Conservation (phyloP, 2,888 invertebrate genomes). For the Dryobota labecula region DNA sequence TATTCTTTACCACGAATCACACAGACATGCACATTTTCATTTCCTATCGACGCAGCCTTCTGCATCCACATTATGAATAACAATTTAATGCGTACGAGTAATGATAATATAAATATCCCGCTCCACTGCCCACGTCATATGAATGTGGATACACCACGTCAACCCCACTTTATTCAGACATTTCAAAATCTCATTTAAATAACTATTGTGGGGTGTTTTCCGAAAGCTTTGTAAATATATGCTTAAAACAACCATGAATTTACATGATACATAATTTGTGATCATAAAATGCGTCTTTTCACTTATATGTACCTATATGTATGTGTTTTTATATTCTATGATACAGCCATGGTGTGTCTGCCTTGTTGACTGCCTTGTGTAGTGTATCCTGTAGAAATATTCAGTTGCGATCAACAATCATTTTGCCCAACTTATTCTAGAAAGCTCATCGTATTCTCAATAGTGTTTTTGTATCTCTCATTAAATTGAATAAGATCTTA, state of each 20-base stretch:
- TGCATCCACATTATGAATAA: slow-evolving; percentile 31
- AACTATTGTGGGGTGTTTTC: slow-evolving; percentile 62
- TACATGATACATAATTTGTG: slow-evolving; percentile 21
- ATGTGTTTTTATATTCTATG: background rate
- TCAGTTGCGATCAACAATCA: background rate
- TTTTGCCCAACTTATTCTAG: background rate
- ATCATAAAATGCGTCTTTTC: slow-evolving; percentile 1
- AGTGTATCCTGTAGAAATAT: background rate
- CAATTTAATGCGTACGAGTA: slow-evolving; percentile 21
- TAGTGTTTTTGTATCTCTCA: background rate
- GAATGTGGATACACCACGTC: slow-evolving; percentile 73
- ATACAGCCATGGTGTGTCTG: background rate
- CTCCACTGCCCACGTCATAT: slow-evolving; percentile 68
- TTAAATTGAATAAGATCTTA: background rate
- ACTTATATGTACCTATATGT: background rate
- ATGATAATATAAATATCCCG: slow-evolving; percentile 67
- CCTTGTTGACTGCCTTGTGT: background rate
- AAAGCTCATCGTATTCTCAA: background rate
- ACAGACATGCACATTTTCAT: slow-evolving; percentile 1
- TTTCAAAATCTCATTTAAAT: slow-evolving; percentile 77
- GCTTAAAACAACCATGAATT: slow-evolving; percentile 35
- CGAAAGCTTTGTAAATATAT: slow-evolving; percentile 43
- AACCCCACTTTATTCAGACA: slow-evolving; percentile 68
- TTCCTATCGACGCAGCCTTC: slow-evolving; percentile 4
- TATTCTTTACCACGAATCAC: background rate